phyloP scores from a whole-genome alignment of 2,888 invertebrate species.

The Morinoia aosen region DNA sequence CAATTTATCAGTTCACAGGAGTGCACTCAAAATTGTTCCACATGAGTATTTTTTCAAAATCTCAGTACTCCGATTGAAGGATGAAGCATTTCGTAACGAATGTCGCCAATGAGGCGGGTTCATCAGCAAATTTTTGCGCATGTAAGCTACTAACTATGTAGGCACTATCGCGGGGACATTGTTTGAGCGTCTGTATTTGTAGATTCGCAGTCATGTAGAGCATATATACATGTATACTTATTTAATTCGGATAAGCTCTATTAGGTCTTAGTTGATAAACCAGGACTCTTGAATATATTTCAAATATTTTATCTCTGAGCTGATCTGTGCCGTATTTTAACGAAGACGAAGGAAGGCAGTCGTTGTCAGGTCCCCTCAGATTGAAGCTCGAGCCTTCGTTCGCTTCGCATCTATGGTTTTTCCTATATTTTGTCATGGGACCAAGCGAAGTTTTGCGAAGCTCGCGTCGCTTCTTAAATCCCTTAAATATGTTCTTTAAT shows the following conservation, averaged over 20 bases:
- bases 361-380: not conserved
- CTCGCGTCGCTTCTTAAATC: conserved; percentile 5
- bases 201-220: not conserved
- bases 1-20: too few species aligned
- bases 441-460: not conserved
- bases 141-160: not conserved
- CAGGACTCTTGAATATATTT: not conserved
- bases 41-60: too few species aligned
- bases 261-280: not conserved
- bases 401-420: not conserved
- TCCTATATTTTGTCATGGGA: not conserved
- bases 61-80: too few species aligned
- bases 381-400: not conserved
- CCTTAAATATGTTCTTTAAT: conserved; percentile 26
- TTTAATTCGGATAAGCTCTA: not conserved
- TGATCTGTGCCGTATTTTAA: not conserved
- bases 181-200: not conserved
- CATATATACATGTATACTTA: not conserved
- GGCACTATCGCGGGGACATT: not conserved
- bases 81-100: not conserved
- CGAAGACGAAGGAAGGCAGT: not conserved
- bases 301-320: not conserved
- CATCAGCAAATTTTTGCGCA: not conserved
- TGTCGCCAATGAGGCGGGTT: not conserved
- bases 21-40: too few species aligned